Percentiles rank a stretch among this genome's conserved stretches.
These are phyloP conservation scores for Nibea coibor DNA, from an alignment of 2,113 vertebrate species.

Conservation along the genomic window DNA sequence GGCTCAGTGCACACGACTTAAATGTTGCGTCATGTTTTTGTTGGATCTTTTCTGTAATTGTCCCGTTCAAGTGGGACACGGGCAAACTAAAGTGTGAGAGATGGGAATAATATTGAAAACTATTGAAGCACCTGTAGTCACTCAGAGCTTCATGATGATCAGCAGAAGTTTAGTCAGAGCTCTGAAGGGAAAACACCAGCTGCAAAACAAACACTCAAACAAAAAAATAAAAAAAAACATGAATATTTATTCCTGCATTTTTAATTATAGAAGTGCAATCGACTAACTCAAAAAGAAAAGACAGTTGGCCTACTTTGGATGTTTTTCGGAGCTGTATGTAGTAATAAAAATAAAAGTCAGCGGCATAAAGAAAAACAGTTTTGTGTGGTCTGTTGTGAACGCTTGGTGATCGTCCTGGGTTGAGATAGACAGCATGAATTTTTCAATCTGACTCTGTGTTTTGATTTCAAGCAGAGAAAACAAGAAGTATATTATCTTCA, in stretches of 20 bases:
- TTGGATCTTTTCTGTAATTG: not conserved
- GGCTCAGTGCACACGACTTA: not conserved
- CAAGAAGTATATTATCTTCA: no score
- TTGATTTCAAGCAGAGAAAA: no score
- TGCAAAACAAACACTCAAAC: not conserved
- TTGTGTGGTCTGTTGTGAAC: no score
- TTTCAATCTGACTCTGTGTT: no score
- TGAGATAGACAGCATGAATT: no score
- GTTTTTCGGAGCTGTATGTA: not conserved
- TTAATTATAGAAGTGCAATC: not conserved
- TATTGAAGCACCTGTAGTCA: not conserved
- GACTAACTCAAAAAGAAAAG: not conserved
- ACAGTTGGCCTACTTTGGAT: not conserved
- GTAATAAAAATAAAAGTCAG: not conserved
- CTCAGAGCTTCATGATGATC: not conserved
- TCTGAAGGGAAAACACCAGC: not conserved
- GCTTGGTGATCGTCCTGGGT: no score
- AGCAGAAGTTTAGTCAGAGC: not conserved
- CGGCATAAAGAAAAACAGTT: not conserved
- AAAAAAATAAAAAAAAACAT: not conserved
- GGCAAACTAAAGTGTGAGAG: fast-evolving
- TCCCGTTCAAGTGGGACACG: not conserved
- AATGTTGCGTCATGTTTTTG: not conserved
- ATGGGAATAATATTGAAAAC: not conserved
- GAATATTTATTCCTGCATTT: not conserved